A percentile compares a stretch with the other conserved stretches of the same genome.
Conservation (phyloP, 2,888 invertebrate genomes). For the Ypsolopha scabrella region DNA sequence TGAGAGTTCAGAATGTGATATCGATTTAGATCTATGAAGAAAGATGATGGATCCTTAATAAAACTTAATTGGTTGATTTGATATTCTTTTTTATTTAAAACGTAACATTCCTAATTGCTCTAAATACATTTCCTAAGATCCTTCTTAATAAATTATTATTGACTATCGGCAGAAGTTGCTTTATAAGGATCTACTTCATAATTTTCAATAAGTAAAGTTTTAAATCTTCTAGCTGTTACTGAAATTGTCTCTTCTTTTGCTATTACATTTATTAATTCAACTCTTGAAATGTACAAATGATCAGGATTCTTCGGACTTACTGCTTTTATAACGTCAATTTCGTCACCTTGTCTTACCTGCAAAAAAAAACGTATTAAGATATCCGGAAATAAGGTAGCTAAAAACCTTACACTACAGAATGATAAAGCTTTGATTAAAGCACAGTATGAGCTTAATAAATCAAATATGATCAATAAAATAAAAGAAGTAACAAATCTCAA, state of each 20-base stretch:
- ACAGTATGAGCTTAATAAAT: constrained; percentile 9
- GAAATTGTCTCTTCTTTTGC: constrained; percentile 68
- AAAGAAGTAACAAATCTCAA: no score
- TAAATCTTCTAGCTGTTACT: constrained; percentile 76
- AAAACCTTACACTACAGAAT: background rate
- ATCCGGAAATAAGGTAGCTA: no score
- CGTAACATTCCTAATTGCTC: constrained; percentile 11
- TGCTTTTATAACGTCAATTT: constrained; percentile 82
- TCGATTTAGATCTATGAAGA: constrained; percentile 54
- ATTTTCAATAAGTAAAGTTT: constrained; percentile 79
- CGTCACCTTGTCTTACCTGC: constrained; percentile 77
- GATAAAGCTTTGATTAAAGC: constrained; percentile 7
- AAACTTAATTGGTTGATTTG: background rate
- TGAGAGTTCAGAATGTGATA: constrained; percentile 63
- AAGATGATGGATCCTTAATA: background rate
- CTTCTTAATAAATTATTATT: constrained; percentile 2
- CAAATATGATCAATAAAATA: no score
- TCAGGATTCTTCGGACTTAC: constrained; percentile 75
- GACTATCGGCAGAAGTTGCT: constrained; percentile 17
- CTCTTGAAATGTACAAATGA: constrained; percentile 76
- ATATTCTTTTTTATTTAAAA: constrained; percentile 17
- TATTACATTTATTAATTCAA: constrained; percentile 71
- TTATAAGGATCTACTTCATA: constrained; percentile 71
- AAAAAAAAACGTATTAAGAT: constrained; percentile 13
- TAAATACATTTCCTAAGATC: background rate